Evolutionary conservation across 2,113 vertebrate species (phyloP).

Genomic region (Psammodynastes pulverulentus): DNA sequence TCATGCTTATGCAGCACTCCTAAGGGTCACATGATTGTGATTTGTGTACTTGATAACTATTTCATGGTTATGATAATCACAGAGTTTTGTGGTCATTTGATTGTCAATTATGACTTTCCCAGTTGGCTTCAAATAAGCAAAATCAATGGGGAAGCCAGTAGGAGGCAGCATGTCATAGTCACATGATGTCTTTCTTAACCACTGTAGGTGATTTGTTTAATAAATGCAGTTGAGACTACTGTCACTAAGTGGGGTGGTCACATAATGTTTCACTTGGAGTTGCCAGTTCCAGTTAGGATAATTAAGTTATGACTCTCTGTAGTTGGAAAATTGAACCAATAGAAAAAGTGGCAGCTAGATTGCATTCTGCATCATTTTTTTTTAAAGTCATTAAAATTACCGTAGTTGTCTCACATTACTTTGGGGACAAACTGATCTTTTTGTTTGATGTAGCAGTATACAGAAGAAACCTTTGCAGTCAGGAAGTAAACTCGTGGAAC

Average conservation of each 20-base stretch:
- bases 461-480: neutral
- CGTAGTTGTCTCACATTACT: neutral
- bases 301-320: neutral
- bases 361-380: neutral
- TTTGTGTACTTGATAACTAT: neutral
- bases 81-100: neutral
- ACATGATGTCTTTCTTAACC: neutral
- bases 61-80: neutral
- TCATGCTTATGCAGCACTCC: neutral
- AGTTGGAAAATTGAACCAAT: neutral
- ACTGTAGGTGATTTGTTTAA: neutral
- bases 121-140: neutral
- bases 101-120: neutral
- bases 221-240: neutral
- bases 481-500: neutral
- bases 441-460: neutral
- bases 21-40: neutral
- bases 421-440: neutral
- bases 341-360: neutral
- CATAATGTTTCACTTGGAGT: neutral
- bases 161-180: neutral
- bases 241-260: neutral
- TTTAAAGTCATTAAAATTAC: neutral
- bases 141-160: neutral
- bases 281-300: neutral